These are phyloP conservation scores for Crocallis elinguaria DNA, from an alignment of 2,888 invertebrate genomes.

Conservation along the genomic window DNA sequence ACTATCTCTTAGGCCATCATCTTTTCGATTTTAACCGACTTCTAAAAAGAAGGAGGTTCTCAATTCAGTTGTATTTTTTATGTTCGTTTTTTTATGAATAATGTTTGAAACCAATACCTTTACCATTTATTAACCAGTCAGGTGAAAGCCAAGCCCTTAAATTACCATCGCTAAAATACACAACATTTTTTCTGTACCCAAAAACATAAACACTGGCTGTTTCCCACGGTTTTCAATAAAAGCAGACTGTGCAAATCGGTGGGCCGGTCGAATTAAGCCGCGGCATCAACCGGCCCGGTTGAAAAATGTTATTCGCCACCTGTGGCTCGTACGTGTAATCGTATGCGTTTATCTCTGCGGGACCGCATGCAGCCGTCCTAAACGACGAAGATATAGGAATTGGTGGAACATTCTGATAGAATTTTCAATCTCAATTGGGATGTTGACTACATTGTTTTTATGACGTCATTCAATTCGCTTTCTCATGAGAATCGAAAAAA, in stretches of 20 bases:
- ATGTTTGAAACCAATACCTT: too few relatives aligned
- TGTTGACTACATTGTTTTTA: too few relatives aligned
- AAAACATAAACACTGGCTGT: constrained; percentile 46
- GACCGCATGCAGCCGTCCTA: constrained; percentile 64
- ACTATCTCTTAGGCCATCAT: too few relatives aligned
- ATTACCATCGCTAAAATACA: constrained; percentile 7
- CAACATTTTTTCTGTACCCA: constrained; percentile 13
- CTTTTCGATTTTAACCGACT: too few relatives aligned
- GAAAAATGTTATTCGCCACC: constrained; percentile 85
- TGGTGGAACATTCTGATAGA: constrained; percentile 11
- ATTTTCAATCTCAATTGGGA: too few relatives aligned
- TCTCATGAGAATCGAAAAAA: too few relatives aligned
- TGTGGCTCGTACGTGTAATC: constrained; percentile 79
- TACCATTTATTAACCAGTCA: too few relatives aligned
- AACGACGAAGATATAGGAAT: constrained; percentile 54
- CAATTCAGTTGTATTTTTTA: too few relatives aligned
- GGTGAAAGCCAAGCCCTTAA: too few relatives aligned
- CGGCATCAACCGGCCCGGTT: constrained; percentile 61
- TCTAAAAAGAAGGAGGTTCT: too few relatives aligned
- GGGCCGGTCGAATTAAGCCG: constrained; percentile 73
- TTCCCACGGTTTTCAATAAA: constrained; percentile 76
- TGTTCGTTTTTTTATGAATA: too few relatives aligned
- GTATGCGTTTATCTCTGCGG: constrained; percentile 81
- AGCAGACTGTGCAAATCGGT: constrained; percentile 70
- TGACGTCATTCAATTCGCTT: too few relatives aligned